These are phyloP conservation scores for Cliona cf. orientalis DNA, from an alignment of 37 sponge, comb jelly and placozoan species.

Conservation along the genomic window DNA sequence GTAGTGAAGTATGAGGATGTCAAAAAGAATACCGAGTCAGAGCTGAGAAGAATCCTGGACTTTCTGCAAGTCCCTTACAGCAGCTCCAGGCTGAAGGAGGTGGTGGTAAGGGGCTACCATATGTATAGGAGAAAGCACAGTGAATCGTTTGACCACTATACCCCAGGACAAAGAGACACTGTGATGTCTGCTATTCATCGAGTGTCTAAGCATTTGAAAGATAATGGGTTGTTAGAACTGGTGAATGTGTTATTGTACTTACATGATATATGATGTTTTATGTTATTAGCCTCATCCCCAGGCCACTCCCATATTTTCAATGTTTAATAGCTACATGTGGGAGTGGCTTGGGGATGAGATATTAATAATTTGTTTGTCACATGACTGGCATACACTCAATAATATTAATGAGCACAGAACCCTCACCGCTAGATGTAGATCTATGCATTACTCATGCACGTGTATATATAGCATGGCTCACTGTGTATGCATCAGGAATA, in stretches of 20 bases:
- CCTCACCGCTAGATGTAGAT: too few species aligned
- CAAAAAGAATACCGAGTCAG: not conserved
- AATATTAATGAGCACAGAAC: too few species aligned
- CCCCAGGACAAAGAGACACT: constrained; percentile 9
- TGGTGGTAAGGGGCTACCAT: constrained; percentile 22
- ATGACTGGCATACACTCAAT: too few species aligned
- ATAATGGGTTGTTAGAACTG: not conserved
- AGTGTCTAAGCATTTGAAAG: not conserved
- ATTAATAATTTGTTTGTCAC: too few species aligned
- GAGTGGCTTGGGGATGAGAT: too few species aligned
- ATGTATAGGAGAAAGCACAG: constrained; percentile 17
- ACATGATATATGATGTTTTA: too few species aligned
- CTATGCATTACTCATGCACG: too few species aligned
- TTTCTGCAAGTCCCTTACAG: constrained; percentile 43
- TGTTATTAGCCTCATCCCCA: too few species aligned
- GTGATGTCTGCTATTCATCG: not conserved
- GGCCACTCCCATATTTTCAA: too few species aligned
- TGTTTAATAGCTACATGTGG: too few species aligned
- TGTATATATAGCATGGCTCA: too few species aligned
- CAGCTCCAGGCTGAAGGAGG: not conserved
- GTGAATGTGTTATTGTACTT: not conserved
- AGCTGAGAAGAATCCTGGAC: constrained; percentile 20
- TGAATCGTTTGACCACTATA: constrained; percentile 36
- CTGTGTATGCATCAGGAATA: too few species aligned
- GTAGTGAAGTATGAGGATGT: constrained; percentile 42